Evolutionary conservation across 2,113 vertebrate species (phyloP), one percentile per base, ranked within the genome.

Genomic region (Cryptomyrus ogoouensis): DNA sequence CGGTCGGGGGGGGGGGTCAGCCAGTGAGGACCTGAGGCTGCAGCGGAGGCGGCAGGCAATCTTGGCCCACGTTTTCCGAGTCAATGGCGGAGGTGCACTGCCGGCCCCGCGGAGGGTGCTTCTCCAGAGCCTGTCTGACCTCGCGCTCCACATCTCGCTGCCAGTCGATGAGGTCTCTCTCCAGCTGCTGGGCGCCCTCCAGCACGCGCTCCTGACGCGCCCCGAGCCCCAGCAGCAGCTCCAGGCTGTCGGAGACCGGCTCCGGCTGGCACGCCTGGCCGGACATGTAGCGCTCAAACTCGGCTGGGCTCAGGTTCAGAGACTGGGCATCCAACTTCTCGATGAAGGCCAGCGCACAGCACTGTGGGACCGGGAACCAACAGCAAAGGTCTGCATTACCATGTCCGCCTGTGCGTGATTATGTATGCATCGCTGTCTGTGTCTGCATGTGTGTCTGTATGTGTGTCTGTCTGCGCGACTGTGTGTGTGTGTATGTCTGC

Each of bases 81-180:
- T 99, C 98, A 46, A 99, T 98, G 49, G 98, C 96, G 74, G 97
- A 66, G 7, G 91, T 0, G 0, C 92, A 92, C n/a, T 94, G 93
- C 19, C 94, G 95, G 1, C 96, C 94, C 89, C 97, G 96, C 21
- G 96, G 92, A 0, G 97, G 96, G 0, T 96, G 97, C 90, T 95
- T 97, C 91, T 98, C 97, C 83, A 98, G 95, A 84, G 96, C 96
- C 50, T 96, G 97, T 90, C 97, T 96, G 91, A 98, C 97, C 77
- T 98, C 97, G 93, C 95, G 97, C 89, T 97, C 95, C 80, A 98
- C 96, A 0, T 97, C 98, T 0, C 97, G 97, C 1, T 96, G 97
- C 98, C 98, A 99, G 70, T 99, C 97, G n/a, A 99, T 99, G 5
- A 99, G 97, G 93, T 99, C 98, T 35, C 95, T 97, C 93, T 99